These are phyloP conservation scores for Aphis gossypii DNA, from an alignment of 1,140 invertebrate species.

Conservation along the genomic window DNA sequence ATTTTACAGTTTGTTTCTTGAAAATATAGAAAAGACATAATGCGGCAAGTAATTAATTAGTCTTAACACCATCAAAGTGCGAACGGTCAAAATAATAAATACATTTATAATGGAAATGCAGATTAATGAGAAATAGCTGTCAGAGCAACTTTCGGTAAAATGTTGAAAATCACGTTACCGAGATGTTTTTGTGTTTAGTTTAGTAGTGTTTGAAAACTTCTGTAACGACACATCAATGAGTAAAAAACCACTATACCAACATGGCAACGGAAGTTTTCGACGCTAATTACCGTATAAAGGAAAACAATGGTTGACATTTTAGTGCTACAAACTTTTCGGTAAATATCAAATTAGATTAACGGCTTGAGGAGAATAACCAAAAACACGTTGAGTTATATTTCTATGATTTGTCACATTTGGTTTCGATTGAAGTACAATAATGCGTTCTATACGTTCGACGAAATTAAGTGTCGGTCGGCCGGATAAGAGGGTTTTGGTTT, in stretches of 20 bases:
- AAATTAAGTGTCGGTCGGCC: background rate
- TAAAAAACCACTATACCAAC: conserved; percentile 23
- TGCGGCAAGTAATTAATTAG: background rate
- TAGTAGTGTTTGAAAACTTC: background rate
- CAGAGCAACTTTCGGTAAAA: background rate
- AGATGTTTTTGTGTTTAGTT: conserved; percentile 1
- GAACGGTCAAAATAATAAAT: conserved; percentile 22
- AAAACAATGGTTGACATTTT: conserved; percentile 36
- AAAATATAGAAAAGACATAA: background rate
- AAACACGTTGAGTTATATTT: background rate
- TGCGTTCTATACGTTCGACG: background rate
- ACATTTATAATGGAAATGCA: background rate
- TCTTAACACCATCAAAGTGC: background rate
- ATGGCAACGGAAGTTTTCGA: background rate
- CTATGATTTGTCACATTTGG: background rate
- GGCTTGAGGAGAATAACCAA: background rate
- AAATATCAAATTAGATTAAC: conserved; percentile 38
- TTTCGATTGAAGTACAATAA: background rate
- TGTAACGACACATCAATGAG: background rate
- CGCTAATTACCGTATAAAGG: conserved; percentile 30
- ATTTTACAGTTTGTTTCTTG: background rate
- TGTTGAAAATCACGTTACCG: background rate
- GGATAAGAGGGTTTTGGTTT: background rate
- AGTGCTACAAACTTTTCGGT: background rate
- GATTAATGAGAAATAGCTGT: background rate